Conservation (phyloP, 1,140 invertebrate genomes). For the Zaprionus capensis region DNA sequence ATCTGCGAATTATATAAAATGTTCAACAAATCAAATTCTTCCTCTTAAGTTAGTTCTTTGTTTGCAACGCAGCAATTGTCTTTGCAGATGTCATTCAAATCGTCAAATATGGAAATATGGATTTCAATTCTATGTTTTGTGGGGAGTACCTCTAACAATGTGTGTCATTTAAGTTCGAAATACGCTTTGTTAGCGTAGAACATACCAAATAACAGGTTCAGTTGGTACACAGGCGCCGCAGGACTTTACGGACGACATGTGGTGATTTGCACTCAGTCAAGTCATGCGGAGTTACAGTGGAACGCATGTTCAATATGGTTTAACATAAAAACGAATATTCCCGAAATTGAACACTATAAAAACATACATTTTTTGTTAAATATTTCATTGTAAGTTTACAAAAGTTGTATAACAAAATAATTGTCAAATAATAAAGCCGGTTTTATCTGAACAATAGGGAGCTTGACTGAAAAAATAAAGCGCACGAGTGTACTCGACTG, state of each 20-base stretch:
- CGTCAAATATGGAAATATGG: no score
- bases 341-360: no score
- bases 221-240: constrained; percentile 38
- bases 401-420: no score
- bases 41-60: background rate
- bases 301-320: no score
- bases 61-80: background rate
- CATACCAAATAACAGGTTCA: constrained; percentile 39
- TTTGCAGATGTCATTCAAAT: background rate
- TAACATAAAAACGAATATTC: no score
- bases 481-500: no score
- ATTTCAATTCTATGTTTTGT: background rate
- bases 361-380: no score
- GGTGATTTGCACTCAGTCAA: constrained; percentile 31
- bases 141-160: background rate
- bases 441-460: no score
- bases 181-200: background rate
- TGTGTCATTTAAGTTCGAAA: background rate
- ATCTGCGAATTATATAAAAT: background rate
- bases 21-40: background rate
- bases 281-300: constrained; percentile 17
- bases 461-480: no score
- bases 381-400: no score
- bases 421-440: no score
- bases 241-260: constrained; percentile 32